Conservation (phyloP, 2,113 vertebrate species). For the Labrus mixtus region DNA sequence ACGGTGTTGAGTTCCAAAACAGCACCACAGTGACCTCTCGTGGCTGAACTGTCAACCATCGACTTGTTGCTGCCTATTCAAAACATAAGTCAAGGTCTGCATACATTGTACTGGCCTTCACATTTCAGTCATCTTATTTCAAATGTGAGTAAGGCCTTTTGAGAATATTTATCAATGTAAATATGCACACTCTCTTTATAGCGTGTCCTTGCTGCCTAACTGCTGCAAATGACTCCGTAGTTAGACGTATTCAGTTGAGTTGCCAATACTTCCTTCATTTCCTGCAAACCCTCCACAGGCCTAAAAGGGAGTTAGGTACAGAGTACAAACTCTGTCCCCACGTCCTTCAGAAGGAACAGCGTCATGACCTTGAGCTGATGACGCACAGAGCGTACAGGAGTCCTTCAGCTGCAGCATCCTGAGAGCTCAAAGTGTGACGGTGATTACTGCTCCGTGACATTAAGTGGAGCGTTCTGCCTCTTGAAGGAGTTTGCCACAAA, state of each 20-base stretch:
- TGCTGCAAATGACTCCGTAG: background rate
- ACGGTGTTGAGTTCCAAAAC: background rate
- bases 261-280: background rate
- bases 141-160: background rate
- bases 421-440: conserved; percentile 27
- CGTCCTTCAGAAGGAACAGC: conserved; percentile 47
- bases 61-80: background rate
- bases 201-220: too few relatives aligned
- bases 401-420: conserved; percentile 69
- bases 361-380: conserved; percentile 68
- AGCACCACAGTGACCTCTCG: conserved; percentile 42
- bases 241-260: background rate
- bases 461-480: background rate
- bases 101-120: background rate
- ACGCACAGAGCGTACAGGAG: conserved; percentile 46
- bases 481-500: background rate
- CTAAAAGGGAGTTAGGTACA: background rate
- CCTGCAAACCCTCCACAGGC: background rate
- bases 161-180: too few relatives aligned
- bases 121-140: background rate
- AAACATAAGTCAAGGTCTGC: background rate
- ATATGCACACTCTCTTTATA: too few relatives aligned
- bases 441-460: background rate
- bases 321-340: background rate
- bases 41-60: conserved; percentile 3